Conservation (phyloP, 2,888 invertebrate genomes). For the Coelinius sp. region DNA sequence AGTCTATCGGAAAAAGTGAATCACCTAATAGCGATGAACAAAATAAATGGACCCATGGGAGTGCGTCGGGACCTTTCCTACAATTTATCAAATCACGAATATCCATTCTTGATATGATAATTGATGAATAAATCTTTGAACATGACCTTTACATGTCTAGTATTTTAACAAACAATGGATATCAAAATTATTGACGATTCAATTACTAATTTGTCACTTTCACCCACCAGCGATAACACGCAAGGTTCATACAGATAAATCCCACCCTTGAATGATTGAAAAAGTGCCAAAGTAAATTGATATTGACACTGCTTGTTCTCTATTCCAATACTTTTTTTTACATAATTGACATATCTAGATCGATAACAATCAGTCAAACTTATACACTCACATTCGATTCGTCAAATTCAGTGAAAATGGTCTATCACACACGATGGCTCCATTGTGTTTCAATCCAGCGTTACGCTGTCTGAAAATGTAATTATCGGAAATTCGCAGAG, state of each 20-base stretch:
- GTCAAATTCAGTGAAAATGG: constrained; percentile 19
- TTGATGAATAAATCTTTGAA: background rate
- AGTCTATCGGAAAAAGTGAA: no score
- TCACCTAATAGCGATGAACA: background rate
- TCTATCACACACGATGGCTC: background rate
- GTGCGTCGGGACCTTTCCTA: background rate
- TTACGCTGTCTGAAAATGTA: constrained; percentile 39
- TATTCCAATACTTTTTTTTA: constrained; percentile 6
- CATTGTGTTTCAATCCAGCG: background rate
- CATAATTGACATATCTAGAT: constrained; percentile 3
- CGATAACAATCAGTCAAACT: constrained; percentile 16
- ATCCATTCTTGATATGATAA: background rate
- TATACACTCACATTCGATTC: constrained; percentile 8
- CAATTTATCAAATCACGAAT: background rate
- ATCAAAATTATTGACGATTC: background rate
- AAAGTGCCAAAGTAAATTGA: constrained; percentile 1
- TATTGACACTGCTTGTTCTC: constrained; percentile 10
- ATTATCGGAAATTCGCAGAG: constrained; percentile 45
- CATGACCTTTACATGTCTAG: background rate
- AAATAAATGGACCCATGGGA: no score
- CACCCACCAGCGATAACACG: background rate
- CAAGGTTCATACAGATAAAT: background rate
- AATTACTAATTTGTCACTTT: background rate
- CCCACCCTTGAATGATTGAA: background rate
- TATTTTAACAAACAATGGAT: background rate